A percentile compares a stretch with the other conserved stretches of the same genome.
Evolutionary conservation across 1,140 invertebrate species (phyloP).

Genomic region (Drosophila sp.): DNA sequence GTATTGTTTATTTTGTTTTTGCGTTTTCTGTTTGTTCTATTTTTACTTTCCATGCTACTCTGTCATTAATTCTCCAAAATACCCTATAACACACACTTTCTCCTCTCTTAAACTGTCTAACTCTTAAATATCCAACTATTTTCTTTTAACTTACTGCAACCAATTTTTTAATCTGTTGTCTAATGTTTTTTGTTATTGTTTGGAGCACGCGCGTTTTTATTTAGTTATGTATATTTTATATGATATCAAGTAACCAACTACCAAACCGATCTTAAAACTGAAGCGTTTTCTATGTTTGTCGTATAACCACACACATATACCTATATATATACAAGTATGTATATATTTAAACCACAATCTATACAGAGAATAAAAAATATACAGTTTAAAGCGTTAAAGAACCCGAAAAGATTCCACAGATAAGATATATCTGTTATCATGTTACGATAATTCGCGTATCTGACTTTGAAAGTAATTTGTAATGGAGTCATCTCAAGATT

Average conservation of each 20-base stretch:
- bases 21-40: slow-evolving; percentile 28
- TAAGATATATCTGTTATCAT: no score
- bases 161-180: slow-evolving; percentile 14
- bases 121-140: slow-evolving; percentile 26
- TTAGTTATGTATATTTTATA: slow-evolving; percentile 14
- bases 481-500: slow-evolving; percentile 14
- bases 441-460: no score
- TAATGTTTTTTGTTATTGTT: slow-evolving; percentile 42
- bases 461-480: no score
- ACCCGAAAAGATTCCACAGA: no score
- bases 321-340: slow-evolving; percentile 6
- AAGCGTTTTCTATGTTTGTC: slow-evolving; percentile 37
- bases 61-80: background rate
- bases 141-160: slow-evolving; percentile 28
- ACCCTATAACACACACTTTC: background rate
- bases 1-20: slow-evolving; percentile 49
- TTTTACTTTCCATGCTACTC: slow-evolving; percentile 18
- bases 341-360: no score
- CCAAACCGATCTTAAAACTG: slow-evolving; percentile 35
- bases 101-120: slow-evolving; percentile 16
- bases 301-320: slow-evolving; percentile 34
- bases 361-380: no score
- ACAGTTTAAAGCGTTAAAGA: no score
- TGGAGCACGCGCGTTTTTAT: slow-evolving; percentile 51
- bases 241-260: slow-evolving; percentile 49